Base-by-base conservation (phyloP, 1,140 invertebrate genomes). In the Scaptomyza pallida region DNA sequence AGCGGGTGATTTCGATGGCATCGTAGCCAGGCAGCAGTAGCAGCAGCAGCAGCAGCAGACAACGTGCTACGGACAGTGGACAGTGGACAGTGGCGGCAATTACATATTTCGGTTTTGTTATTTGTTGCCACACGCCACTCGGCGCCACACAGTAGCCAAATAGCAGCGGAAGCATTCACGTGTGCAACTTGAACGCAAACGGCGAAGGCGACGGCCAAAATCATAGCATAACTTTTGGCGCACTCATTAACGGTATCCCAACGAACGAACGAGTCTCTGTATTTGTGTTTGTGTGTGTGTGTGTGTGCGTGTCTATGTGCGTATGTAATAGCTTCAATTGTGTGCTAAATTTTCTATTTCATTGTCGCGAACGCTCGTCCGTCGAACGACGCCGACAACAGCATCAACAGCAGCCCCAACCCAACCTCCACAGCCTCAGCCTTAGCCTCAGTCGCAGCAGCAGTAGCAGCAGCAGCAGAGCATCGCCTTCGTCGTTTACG, bases 301-400 rank as follows among this genome's bases (percentile, higher is more conserved):
- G 37, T 23, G 41, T 52, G 35, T 59, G 55, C 45, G 37, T 60
- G 52, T 43, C 12, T 50, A 21, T 65, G 55, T 64, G 55, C 45
- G 74, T 61, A 51, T 75, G 61, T 71, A 80, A 80, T 80, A 65
- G 77, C 76, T 80, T 80, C 67, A 80, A 82, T 82, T 82, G 79
- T 82, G 79, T 83, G 79, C 75, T 83, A 83, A 83, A 77, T 80
- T 83, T 83, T 78, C 67, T 83, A 80, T 82, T 82, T 73, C 69
- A 78, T 77, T 78, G 75, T 78, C 75, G 75, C 75, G 74, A 21
- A n/a, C n/a, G n/a, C n/a, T n/a, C 65, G 61, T 62, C 52, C 51
- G 51, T 59, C 51, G 52, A 70, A 47, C 71, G 43, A 60, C 48
- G 40, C 17, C 13, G 52, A 65, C 52, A 33, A 44, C 61, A n/a